These are phyloP conservation scores for Potamilus streckersoni DNA, from an alignment of 1,140 invertebrate species.

Conservation along the genomic window DNA sequence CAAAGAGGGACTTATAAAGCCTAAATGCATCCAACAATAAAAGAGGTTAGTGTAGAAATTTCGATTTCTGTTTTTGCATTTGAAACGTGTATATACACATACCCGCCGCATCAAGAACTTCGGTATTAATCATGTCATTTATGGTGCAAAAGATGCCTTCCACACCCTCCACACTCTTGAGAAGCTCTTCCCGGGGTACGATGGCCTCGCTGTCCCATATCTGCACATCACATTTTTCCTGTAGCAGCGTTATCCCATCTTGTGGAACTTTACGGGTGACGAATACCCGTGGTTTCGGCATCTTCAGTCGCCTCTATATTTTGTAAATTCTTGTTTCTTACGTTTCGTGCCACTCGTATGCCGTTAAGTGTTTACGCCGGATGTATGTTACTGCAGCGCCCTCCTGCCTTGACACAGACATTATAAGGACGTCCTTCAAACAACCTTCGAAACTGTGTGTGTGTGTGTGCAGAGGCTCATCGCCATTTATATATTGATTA, in stretches of 20 bases:
- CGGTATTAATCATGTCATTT: slow-evolving; percentile 85
- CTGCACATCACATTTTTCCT: slow-evolving; percentile 45
- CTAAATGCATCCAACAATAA: no score
- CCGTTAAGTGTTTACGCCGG: no score
- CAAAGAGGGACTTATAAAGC: no score
- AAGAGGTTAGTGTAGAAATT: neutral
- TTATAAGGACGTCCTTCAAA: no score
- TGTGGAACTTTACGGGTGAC: slow-evolving; percentile 51
- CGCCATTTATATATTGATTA: no score
- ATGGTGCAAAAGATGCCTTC: slow-evolving; percentile 85
- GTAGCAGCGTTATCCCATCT: slow-evolving; percentile 43
- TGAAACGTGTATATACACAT: slow-evolving; percentile 24
- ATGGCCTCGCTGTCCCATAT: slow-evolving; percentile 64
- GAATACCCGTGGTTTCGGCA: slow-evolving; percentile 39
- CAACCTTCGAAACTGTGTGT: no score
- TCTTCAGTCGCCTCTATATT: neutral
- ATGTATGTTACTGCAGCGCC: no score
- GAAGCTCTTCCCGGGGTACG: slow-evolving; percentile 78
- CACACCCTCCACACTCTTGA: slow-evolving; percentile 78
- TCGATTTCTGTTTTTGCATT: neutral
- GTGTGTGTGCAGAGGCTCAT: no score
- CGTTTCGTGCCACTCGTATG: no score
- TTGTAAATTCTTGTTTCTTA: no score
- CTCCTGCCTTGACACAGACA: no score
- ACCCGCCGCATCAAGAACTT: slow-evolving; percentile 77